These are phyloP conservation scores for Tursiops truncatus DNA, from an alignment of 2,113 vertebrate species.

Conservation along the genomic window DNA sequence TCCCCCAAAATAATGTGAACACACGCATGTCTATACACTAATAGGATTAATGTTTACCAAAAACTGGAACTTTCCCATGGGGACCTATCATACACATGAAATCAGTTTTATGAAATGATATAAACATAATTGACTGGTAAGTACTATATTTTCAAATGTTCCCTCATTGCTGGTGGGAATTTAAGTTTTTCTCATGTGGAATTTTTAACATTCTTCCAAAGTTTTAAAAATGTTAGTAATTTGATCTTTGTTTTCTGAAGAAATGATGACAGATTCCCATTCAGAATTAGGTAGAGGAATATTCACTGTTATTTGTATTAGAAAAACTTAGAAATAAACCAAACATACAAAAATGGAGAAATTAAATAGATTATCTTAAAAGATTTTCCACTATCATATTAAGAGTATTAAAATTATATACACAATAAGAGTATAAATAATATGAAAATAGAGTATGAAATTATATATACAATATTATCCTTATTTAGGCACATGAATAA, in stretches of 20 bases:
- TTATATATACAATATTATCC: not conserved
- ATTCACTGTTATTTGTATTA: not conserved
- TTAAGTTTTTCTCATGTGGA: not conserved
- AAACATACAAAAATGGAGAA: not conserved
- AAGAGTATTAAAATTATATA: not conserved
- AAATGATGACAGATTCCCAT: not conserved
- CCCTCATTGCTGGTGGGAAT: not conserved
- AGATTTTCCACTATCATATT: not conserved
- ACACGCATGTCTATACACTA: not conserved
- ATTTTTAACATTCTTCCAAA: not conserved
- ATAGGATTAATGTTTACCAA: not conserved
- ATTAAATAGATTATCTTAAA: not conserved
- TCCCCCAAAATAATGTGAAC: not conserved
- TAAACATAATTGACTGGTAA: not conserved
- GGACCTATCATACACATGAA: not conserved
- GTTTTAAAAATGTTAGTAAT: not conserved
- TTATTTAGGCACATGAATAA: not conserved
- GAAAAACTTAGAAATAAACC: constrained; percentile 22
- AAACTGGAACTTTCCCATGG: not conserved
- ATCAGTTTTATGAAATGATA: not conserved
- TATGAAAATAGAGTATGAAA: not conserved
- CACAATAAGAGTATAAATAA: not conserved
- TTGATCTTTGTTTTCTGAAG: not conserved
- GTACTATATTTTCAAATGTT: constrained; percentile 10
- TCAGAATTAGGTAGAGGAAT: not conserved